Base-by-base conservation (phyloP, 2,797 vertebrate genomes). In the Betta splendens region DNA sequence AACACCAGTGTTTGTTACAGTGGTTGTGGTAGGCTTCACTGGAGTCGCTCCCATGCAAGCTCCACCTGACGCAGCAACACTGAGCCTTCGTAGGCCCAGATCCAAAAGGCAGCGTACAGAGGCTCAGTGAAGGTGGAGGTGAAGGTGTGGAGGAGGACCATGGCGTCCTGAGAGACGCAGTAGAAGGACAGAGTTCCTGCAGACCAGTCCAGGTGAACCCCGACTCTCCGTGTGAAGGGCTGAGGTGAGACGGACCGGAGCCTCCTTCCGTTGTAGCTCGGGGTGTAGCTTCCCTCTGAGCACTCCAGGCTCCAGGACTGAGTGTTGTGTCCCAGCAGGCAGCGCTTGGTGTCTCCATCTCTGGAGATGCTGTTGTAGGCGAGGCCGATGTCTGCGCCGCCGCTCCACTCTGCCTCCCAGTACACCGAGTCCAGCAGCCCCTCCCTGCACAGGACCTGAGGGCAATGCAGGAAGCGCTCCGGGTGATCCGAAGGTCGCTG, bases 271-370 rank as follows among this genome's bases (percentile, higher is more conserved):
- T 52, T 10, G 63, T 87, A 72, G 33, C 74, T 79, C 0, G 81
- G 73, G 0, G 79, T 80, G 69, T 87, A 87, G 60, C 31, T 44
- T 3, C 80, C 70, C 33, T 77, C 64, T 0, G 64, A 62, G 18
- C 87, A 89, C 79, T 89, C 87, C 74, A 89, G 29, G 43, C 80
- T 87, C 87, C 87, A 89, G 35, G 87, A 89, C 10, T 0, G 3
- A 4, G n/a, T 0, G 4, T 68, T 77, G 65, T 80, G 81, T 47
- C 87, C 87, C 51, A 89, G 77, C 55, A 89, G 69, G 16, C 81
- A 83, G 52, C 51, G 61, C 1, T 0, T 10, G 0, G 1, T 0
- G 9, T 51, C 65, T 7, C 83, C 66, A 0, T 60, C 20, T 37
- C 84, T 72, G 50, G 35, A 58, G 39, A 86, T 65, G 44, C 18